Conservation (phyloP, 2,113 vertebrate species). For the Chloropsis cyanopogon region DNA sequence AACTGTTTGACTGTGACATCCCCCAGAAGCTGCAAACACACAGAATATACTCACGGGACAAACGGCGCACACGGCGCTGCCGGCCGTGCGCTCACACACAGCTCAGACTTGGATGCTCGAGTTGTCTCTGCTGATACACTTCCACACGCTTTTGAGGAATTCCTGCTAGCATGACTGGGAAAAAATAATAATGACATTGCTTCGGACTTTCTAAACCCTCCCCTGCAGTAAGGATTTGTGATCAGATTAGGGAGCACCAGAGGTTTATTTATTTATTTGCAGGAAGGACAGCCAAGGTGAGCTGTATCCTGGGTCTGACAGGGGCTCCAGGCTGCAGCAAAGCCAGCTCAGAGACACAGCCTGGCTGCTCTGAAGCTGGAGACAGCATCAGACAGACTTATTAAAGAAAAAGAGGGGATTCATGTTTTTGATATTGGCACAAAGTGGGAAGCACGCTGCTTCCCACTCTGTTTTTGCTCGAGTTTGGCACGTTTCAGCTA, state of each 20-base stretch:
- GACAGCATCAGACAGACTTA: background rate
- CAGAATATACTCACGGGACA: accelerated
- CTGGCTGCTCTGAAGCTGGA: background rate
- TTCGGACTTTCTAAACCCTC: background rate
- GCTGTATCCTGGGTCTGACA: background rate
- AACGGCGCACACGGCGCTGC: accelerated
- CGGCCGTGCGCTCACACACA: background rate
- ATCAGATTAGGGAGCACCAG: slow-evolving; percentile 34
- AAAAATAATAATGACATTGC: background rate
- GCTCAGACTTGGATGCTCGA: accelerated
- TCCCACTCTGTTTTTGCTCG: slow-evolving; percentile 34
- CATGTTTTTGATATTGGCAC: background rate
- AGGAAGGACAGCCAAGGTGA: slow-evolving; percentile 50
- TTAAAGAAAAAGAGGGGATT: background rate
- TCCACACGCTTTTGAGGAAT: slow-evolving; percentile 21
- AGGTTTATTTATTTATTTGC: slow-evolving; percentile 41
- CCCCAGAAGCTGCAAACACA: background rate
- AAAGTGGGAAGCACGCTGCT: background rate
- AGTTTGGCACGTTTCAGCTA: slow-evolving; percentile 12
- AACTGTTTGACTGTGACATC: background rate
- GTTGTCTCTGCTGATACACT: background rate
- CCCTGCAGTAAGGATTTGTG: slow-evolving; percentile 12
- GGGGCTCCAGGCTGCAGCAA: background rate
- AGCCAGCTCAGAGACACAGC: background rate
- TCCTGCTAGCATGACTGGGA: background rate